These are phyloP conservation scores for Elymnias hypermnestra DNA, from an alignment of 1,140 invertebrate species.

Conservation along the genomic window DNA sequence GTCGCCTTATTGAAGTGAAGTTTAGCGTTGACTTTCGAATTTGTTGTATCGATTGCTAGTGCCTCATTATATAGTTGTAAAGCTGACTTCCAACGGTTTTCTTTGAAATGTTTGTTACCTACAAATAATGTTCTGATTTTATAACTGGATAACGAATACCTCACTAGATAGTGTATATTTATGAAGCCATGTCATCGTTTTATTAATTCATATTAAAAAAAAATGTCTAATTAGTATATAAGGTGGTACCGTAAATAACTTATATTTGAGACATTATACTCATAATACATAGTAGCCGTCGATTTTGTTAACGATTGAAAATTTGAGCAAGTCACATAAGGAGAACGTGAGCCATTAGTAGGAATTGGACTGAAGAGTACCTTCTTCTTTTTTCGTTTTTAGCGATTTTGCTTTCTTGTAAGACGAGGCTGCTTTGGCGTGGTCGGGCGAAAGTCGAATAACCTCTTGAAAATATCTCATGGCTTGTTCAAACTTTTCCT, in stretches of 20 bases:
- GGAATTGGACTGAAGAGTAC: slow-evolving; percentile 35
- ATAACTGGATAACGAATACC: no score
- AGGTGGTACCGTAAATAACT: no score
- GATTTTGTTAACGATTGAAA: no score
- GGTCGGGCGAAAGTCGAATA: slow-evolving; percentile 91
- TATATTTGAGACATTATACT: no score
- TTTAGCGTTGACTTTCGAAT: slow-evolving; percentile 92
- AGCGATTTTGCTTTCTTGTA: slow-evolving; percentile 93
- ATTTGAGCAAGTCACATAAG: no score
- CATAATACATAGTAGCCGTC: no score
- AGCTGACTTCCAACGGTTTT: slow-evolving; percentile 86
- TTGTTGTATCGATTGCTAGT: slow-evolving; percentile 88
- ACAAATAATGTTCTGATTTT: neutral
- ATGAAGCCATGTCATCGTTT: no score
- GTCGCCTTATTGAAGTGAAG: slow-evolving; percentile 93
- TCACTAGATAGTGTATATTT: no score
- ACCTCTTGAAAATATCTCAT: slow-evolving; percentile 95
- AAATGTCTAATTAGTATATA: no score
- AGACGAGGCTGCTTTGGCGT: slow-evolving; percentile 89
- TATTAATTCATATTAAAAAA: no score
- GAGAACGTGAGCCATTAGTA: no score
- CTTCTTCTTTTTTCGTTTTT: slow-evolving; percentile 94
- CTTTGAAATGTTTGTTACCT: slow-evolving; percentile 89
- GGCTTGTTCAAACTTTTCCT: slow-evolving; percentile 93
- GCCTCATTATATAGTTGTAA: slow-evolving; percentile 90